Conservation (phyloP, 2,888 invertebrate species). For the Mycalesis mineus region DNA sequence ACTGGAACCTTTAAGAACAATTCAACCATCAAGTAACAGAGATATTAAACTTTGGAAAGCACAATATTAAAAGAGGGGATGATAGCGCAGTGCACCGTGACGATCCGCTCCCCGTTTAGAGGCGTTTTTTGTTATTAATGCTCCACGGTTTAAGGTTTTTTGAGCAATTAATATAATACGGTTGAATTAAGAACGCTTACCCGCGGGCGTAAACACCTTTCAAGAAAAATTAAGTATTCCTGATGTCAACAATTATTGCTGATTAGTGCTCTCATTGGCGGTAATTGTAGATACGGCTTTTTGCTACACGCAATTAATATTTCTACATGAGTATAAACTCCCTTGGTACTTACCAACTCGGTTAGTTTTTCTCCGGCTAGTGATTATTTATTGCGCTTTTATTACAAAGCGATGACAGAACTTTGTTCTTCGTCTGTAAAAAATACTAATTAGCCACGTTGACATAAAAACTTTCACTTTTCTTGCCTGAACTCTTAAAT, state of each 20-base stretch:
- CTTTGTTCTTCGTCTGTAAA: too few relatives aligned
- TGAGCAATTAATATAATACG: slow-evolving; percentile 35
- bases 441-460: too few relatives aligned
- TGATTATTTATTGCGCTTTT: not conserved
- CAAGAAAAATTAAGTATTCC: slow-evolving; percentile 15
- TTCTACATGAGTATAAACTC: not conserved
- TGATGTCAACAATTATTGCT: slow-evolving; percentile 23
- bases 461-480: too few relatives aligned
- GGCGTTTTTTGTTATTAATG: slow-evolving; percentile 36
- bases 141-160: slow-evolving; percentile 33
- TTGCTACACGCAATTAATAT: not conserved
- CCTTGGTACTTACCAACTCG: not conserved
- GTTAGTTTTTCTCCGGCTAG: not conserved
- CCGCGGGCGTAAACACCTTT: slow-evolving; percentile 23
- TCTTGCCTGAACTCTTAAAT: too few relatives aligned
- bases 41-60: not conserved
- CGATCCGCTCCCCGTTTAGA: slow-evolving; percentile 22
- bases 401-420: too few relatives aligned
- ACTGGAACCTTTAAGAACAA: too few relatives aligned
- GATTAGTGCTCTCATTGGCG: slow-evolving; percentile 12
- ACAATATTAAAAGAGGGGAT: slow-evolving; percentile 5
- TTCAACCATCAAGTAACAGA: too few relatives aligned
- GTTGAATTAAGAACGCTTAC: slow-evolving; percentile 51
- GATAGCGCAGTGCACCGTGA: slow-evolving; percentile 21
- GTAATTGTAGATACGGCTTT: not conserved